Percentiles rank a stretch among this genome's conserved stretches.
Conservation (phyloP, 1,140 invertebrate genomes). For the Dreissena polymorpha region DNA sequence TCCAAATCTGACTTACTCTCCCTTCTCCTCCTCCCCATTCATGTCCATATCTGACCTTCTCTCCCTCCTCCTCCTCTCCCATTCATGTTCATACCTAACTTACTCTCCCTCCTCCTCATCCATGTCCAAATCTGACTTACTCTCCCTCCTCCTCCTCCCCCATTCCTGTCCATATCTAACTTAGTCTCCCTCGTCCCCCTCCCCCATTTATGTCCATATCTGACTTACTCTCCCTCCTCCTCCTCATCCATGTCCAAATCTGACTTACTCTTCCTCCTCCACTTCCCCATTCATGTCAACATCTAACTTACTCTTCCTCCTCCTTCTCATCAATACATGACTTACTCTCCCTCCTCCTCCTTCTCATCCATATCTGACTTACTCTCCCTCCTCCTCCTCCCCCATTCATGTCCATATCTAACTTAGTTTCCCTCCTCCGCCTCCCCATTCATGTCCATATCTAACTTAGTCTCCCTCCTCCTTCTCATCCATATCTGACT, state of each 20-base stretch:
- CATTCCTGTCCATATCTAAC: no score
- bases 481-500: no score
- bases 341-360: slow-evolving; percentile 84
- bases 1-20: slow-evolving; percentile 78
- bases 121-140: slow-evolving; percentile 84
- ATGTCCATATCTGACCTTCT: slow-evolving; percentile 85
- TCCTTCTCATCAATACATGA: slow-evolving; percentile 90
- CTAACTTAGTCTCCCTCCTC: slow-evolving; percentile 82
- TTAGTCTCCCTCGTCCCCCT: slow-evolving; percentile 84
- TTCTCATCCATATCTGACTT: slow-evolving; percentile 85
- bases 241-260: no score
- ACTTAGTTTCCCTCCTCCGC: slow-evolving; percentile 84
- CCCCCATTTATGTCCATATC: slow-evolving; percentile 86
- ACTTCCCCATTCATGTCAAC: slow-evolving; percentile 87
- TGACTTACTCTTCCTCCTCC: slow-evolving; percentile 84
- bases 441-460: slow-evolving; percentile 85
- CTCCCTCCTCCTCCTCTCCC: slow-evolving; percentile 84
- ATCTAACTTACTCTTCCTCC: slow-evolving; percentile 80
- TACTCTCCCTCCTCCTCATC: slow-evolving; percentile 85
- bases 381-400: slow-evolving; percentile 82
- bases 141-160: slow-evolving; percentile 84
- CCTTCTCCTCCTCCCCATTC: slow-evolving; percentile 84
- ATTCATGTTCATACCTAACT: no score
- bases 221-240: slow-evolving; percentile 81
- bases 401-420: no score